phyloP scores from a whole-genome alignment of 2,888 invertebrate species.

The Drosophila subquinaria region DNA sequence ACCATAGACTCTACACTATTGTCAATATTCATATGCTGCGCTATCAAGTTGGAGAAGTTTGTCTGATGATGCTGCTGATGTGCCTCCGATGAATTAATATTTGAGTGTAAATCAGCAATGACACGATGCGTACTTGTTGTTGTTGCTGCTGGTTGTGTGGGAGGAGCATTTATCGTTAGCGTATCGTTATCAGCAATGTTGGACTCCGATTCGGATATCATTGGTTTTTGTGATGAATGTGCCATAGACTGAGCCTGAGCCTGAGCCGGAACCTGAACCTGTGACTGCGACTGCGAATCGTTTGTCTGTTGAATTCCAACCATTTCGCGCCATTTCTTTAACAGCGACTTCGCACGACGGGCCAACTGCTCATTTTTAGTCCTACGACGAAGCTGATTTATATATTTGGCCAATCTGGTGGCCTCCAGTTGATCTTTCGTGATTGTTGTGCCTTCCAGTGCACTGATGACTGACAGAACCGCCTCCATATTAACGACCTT shows the following conservation, averaged over 20 bases:
- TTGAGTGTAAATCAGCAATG: constrained; percentile 35
- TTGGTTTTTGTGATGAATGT: constrained; percentile 26
- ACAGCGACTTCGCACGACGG: constrained; percentile 95
- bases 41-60: constrained; percentile 53
- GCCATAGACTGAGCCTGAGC: constrained; percentile 1
- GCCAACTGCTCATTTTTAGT: constrained; percentile 94
- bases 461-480: constrained; percentile 96
- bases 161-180: constrained; percentile 8
- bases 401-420: constrained; percentile 97
- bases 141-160: neutral
- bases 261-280: neutral
- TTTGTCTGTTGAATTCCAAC: constrained; percentile 87
- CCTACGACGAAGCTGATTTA: constrained; percentile 95
- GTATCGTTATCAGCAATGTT: constrained; percentile 7
- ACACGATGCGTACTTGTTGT: constrained; percentile 12
- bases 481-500: constrained; percentile 98
- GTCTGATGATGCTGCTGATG: constrained; percentile 15
- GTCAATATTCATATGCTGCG: constrained; percentile 33
- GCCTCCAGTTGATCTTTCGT: constrained; percentile 87
- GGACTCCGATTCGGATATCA: constrained; percentile 22
- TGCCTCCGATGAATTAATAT: constrained; percentile 31
- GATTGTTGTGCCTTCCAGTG: constrained; percentile 93
- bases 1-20: constrained; percentile 36
- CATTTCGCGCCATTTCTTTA: constrained; percentile 96
- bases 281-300: constrained; percentile 50